phyloP scores from a whole-genome alignment of 2,888 invertebrate genomes.

The Megastigmus dorsalis region DNA sequence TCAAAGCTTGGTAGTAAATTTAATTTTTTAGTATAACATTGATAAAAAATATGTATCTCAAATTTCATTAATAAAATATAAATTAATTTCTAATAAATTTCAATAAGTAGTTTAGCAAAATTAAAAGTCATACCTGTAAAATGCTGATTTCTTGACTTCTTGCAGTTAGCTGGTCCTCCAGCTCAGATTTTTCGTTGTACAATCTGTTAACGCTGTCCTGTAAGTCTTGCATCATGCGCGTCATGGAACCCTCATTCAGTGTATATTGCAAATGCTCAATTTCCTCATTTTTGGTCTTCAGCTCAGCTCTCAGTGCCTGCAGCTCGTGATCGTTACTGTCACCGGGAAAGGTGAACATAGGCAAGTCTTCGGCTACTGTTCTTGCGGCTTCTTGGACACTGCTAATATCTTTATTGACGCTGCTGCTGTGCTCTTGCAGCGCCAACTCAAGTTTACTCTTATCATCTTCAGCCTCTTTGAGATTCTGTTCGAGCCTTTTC shows the following conservation, averaged over 20 bases:
- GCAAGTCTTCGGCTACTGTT: slow-evolving; percentile 63
- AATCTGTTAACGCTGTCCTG: slow-evolving; percentile 68
- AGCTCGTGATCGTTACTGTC: slow-evolving; percentile 53
- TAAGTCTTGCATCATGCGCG: slow-evolving; percentile 70
- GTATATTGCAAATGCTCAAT: slow-evolving; percentile 84
- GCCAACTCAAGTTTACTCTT: not conserved
- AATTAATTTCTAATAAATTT: not conserved
- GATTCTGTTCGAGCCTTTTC: not conserved
- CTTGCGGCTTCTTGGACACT: not conserved
- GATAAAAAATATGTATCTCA: not conserved
- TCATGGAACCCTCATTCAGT: slow-evolving; percentile 74
- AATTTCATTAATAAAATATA: not conserved
- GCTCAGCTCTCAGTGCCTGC: slow-evolving; percentile 58
- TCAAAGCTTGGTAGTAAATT: not conserved
- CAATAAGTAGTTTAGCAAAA: not conserved
- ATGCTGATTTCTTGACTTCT: slow-evolving; percentile 40
- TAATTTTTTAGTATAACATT: too few relatives aligned
- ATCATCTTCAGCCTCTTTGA: not conserved
- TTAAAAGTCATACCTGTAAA: slow-evolving; percentile 21
- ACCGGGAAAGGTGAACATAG: slow-evolving; percentile 60
- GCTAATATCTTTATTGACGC: not conserved
- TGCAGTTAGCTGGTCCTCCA: slow-evolving; percentile 60
- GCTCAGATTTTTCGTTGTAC: slow-evolving; percentile 64
- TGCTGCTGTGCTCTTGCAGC: not conserved
- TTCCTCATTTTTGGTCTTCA: slow-evolving; percentile 82